Percentiles rank a stretch among this genome's conserved stretches.
These are phyloP conservation scores for Clarias platycephalus DNA, from an alignment of 2,797 vertebrate species.

Conservation along the genomic window DNA sequence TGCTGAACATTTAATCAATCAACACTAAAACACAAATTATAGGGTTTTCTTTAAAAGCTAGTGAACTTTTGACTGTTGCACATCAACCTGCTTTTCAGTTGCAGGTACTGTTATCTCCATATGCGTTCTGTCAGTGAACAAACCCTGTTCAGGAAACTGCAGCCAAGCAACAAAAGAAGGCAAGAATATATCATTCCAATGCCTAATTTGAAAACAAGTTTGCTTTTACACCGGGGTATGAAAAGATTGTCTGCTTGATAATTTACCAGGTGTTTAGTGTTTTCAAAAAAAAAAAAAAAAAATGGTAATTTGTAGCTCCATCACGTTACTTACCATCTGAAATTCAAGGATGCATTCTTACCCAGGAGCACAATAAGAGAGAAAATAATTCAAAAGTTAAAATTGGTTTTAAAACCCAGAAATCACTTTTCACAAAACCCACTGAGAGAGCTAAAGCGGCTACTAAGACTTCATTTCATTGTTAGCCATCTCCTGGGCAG, in stretches of 20 bases:
- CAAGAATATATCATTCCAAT: background rate
- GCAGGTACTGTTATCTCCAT: background rate
- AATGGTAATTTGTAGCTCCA: background rate
- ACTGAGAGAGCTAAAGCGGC: background rate
- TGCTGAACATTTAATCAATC: too few relatives aligned
- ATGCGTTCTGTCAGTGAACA: background rate
- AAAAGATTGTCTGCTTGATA: background rate
- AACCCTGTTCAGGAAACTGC: background rate
- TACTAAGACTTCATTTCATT: background rate
- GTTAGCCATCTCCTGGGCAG: background rate
- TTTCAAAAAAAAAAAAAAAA: background rate
- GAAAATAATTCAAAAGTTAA: background rate
- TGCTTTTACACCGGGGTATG: background rate
- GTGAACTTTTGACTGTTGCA: background rate
- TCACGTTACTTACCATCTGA: background rate
- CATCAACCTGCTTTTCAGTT: background rate
- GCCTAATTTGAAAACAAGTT: background rate
- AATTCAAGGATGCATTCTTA: too few relatives aligned
- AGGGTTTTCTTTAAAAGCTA: too few relatives aligned
- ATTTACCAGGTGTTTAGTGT: background rate
- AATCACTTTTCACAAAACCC: background rate
- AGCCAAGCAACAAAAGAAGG: background rate
- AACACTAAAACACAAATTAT: too few relatives aligned
- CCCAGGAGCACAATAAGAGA: background rate
- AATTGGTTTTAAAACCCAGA: background rate